These are phyloP conservation scores for Gopherus flavomarginatus DNA, from an alignment of 2,113 vertebrate genomes.

Conservation along the genomic window DNA sequence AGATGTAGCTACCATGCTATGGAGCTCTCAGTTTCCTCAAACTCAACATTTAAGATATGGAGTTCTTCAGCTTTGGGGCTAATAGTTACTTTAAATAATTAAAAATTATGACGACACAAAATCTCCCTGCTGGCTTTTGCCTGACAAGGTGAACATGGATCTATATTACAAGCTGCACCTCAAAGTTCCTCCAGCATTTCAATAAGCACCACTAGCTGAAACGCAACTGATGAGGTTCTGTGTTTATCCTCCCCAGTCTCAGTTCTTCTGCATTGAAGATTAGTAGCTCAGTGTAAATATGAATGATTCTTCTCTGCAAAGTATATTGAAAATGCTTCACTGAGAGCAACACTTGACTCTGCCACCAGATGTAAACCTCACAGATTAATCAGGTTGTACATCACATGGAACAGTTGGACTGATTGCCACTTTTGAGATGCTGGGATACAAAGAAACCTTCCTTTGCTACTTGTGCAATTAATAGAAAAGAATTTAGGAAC, in stretches of 20 bases:
- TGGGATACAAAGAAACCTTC: not conserved
- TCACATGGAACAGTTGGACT: not conserved
- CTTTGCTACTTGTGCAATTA: not conserved
- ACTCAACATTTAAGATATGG: not conserved
- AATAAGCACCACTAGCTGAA: rapidly evolving
- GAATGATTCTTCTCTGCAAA: not conserved
- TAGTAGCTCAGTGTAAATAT: not conserved
- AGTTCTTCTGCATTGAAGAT: not conserved
- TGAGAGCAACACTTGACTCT: not conserved
- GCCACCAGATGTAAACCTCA: not conserved
- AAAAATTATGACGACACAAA: not conserved
- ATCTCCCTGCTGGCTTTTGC: not conserved
- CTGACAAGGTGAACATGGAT: not conserved
- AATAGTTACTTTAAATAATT: not conserved
- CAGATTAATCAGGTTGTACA: not conserved
- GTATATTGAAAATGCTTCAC: not conserved
- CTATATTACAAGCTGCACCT: not conserved
- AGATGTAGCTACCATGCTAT: not conserved
- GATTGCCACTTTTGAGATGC: not conserved
- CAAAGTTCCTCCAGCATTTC: not conserved
- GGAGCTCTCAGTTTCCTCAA: not conserved
- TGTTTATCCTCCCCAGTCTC: not conserved
- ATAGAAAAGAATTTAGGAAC: not conserved
- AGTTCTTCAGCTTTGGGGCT: not conserved
- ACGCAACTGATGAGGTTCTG: not conserved